A percentile compares a stretch with the other conserved stretches of the same genome.
phyloP scores from a whole-genome alignment of 2,888 invertebrate species.

The Agrilus biguttatus region DNA sequence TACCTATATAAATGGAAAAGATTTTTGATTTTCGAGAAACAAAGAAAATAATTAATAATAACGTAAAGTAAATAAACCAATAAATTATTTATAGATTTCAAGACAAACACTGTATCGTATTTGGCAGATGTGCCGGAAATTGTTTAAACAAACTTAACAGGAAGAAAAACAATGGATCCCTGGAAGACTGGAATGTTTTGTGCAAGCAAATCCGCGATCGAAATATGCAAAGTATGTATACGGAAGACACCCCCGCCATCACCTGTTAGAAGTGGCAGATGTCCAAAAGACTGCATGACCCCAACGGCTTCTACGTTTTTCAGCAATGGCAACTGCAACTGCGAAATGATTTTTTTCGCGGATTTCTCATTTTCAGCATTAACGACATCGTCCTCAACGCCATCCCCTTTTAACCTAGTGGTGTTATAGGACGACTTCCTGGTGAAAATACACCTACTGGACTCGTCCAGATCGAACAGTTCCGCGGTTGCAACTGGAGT shows the following conservation, averaged over 20 bases:
- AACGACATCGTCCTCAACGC: slow-evolving; percentile 4
- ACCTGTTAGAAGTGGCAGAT: slow-evolving; percentile 40
- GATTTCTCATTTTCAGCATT: slow-evolving; percentile 3
- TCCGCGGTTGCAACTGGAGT: slow-evolving; percentile 9
- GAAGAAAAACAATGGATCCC: too few species aligned
- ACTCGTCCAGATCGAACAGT: slow-evolving; percentile 8
- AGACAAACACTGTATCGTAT: too few species aligned
- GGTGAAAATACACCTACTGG: slow-evolving; percentile 8
- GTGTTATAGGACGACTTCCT: slow-evolving; percentile 3
- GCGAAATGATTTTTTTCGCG: slow-evolving; percentile 2
- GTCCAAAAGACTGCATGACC: slow-evolving; percentile 29
- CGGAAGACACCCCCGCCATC: slow-evolving; percentile 13
- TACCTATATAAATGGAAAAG: too few species aligned
- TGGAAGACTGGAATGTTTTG: too few species aligned
- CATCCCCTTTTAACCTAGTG: neutral
- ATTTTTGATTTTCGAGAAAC: too few species aligned
- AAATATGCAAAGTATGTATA: too few species aligned
- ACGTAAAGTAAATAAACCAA: too few species aligned
- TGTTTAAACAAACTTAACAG: too few species aligned
- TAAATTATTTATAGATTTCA: too few species aligned
- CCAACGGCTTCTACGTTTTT: slow-evolving; percentile 14
- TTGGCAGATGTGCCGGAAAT: too few species aligned
- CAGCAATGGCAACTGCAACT: slow-evolving; percentile 5
- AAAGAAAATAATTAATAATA: too few species aligned
- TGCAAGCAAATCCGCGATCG: too few species aligned